These are phyloP conservation scores for Stenolophus ochropezus DNA, from an alignment of 2,888 invertebrate species.

Conservation along the genomic window DNA sequence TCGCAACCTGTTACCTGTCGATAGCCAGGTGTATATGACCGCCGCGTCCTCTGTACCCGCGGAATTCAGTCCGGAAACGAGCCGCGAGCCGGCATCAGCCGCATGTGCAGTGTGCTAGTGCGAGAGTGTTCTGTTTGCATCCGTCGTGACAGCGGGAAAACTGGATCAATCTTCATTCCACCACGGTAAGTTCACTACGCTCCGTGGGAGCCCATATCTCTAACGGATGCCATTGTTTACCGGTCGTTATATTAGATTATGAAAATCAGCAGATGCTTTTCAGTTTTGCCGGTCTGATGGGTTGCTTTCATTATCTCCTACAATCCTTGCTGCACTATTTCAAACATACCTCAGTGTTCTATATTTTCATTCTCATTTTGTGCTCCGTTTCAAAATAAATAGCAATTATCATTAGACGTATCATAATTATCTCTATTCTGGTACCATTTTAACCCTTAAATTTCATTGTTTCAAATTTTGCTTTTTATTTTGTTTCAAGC, in stretches of 20 bases:
- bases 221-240: constrained; percentile 27
- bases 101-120: constrained; percentile 32
- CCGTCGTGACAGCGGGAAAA: constrained; percentile 55
- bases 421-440: no score
- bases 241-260: constrained; percentile 1
- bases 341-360: no score
- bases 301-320: no score
- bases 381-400: no score
- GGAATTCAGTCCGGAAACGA: constrained; percentile 22
- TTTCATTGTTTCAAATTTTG: no score
- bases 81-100: not conserved
- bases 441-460: no score
- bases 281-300: no score
- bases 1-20: constrained; percentile 59
- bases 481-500: no score
- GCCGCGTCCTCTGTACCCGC: constrained; percentile 12
- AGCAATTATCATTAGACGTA: no score
- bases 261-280: not conserved
- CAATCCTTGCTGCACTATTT: no score
- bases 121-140: not conserved
- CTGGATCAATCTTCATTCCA: constrained; percentile 62
- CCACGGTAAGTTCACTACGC: constrained; percentile 61
- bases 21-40: constrained; percentile 57
- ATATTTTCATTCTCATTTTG: no score
- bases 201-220: constrained; percentile 39